Evolutionary conservation across 2,888 invertebrate species (phyloP), one percentile per base, ranked within the genome.

Genomic region (Lordiphosa andalusiaca): DNA sequence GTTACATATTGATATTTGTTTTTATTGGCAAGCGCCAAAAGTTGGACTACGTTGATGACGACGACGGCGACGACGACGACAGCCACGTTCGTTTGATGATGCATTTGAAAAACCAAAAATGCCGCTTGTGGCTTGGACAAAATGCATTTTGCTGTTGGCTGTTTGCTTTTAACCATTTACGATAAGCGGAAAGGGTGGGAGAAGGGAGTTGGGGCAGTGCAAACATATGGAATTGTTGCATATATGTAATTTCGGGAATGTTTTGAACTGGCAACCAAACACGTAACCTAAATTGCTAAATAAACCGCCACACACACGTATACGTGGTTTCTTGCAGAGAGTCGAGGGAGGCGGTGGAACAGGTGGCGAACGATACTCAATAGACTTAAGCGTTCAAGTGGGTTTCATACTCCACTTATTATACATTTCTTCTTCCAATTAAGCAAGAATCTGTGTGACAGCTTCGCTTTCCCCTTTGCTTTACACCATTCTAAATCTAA

Each of bases 201-300:
- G n/a, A n/a, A n/a, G 21, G 6, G 12, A 13, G 36, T 5, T 36
- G 53, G 42, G 23, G 38, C 55, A 49, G 39, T 54, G 40, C 62
- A 53, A 72, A 49, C 67, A 67, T 73, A 67, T 80, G 68, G 44
- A 71, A 70, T 64, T 76, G 70, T 73, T 71, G 36, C 30, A 36
- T 25, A 23, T 55, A 42, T 33, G n/a, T 30, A 41, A 62, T 81
- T 81, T 81, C 67, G 68, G 69, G 64, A 54, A 81, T 64, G 61
- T 70, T 73, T 30, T 71, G 50, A 77, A 56, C 66, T 56, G 30
- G 49, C 58, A 66, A 53, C 58, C 57, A 54, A 83, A 83, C 78
- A 83, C 78, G 78, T 80, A 80, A 83, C 83, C 76, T 59, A 73
- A 83, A 80, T 83, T 83, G 69, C 76, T 60, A 63, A 83, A 76